A percentile compares a stretch with the other conserved stretches of the same genome.
Evolutionary conservation across 2,888 invertebrate species (phyloP).

Genomic region (Periphyllus acericola): DNA sequence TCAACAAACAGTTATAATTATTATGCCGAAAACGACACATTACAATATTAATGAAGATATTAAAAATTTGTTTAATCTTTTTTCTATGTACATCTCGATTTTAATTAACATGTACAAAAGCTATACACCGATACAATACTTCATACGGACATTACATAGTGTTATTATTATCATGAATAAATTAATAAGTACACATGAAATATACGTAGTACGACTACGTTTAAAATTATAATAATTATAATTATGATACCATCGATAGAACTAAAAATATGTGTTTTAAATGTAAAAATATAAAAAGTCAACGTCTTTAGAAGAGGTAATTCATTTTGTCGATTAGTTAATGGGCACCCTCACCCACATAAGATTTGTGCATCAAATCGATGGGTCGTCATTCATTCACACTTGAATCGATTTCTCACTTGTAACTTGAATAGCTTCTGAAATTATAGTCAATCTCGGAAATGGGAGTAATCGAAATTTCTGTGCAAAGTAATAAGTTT

Average conservation of each 20-base stretch:
- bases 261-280: not conserved
- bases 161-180: not conserved
- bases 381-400: not conserved
- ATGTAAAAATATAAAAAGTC: constrained; percentile 36
- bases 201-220: not conserved
- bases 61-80: not conserved
- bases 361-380: not conserved
- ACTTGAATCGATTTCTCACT: not conserved
- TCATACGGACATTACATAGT: not conserved
- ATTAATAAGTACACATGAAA: not conserved
- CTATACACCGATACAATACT: constrained; percentile 1
- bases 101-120: constrained; percentile 10
- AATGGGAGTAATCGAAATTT: too few relatives aligned
- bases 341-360: too few relatives aligned
- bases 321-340: not conserved
- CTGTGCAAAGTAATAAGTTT: too few relatives aligned
- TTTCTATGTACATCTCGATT: constrained; percentile 22
- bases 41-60: not conserved
- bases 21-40: not conserved
- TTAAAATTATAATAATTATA: not conserved
- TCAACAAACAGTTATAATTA: not conserved
- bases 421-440: not conserved
- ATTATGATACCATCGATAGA: not conserved
- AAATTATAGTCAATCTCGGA: not conserved
- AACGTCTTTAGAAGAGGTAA: not conserved